Evolutionary conservation across 2,888 invertebrate species (phyloP), one percentile per base, ranked within the genome.

Genomic region (Lasioglossum pauxillum): DNA sequence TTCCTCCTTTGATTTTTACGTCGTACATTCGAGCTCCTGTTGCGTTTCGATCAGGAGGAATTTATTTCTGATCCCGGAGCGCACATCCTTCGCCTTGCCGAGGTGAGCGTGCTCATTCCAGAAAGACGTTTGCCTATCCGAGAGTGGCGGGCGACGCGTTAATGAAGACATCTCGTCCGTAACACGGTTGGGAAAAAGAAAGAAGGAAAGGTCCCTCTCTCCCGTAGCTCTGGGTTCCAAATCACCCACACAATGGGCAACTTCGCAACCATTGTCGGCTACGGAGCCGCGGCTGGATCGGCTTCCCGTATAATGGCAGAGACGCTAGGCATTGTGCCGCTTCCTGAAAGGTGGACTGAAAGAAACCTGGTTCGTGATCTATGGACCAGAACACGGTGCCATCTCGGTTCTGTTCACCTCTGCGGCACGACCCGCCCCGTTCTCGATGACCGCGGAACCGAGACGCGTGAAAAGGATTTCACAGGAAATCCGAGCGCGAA

Each of bases 391-490:
- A 83, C 69, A 73, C 83, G 69, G 75, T 82, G 76, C 88, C 78
- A 76, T 80, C 79, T 27, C 41, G 23, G 23, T n/a, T 12, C 69
- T 69, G 23, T 69, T 69, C 69, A n/a, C 69, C 69, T 35, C 69
- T 0, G n/a, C n/a, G 5, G 38, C 69, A 10, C 69, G 23, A 41
- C 38, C 23, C 71, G 27, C 35, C 46, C 35, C n/a, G 67, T 27
- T 60, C 31, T 41, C 64, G 53, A 35, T 78, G 69, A 12, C 64
- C 85, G 86, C 91, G 93, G 90, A 92, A 93, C 93, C 84, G 89
- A 85, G 90, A 92, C 90, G 92, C 94, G 93, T 94, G 93, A 94
- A 94, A 94, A 93, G 94, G 93, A 94, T 94, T 94, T 94, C 93
- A 94, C 92, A 91, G 94, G 90, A 92, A 92, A 92, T 93, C 90